A percentile compares a stretch with the other conserved stretches of the same genome.
Evolutionary conservation across 2,888 invertebrate genomes (phyloP).

Genomic region (Amiota communis): DNA sequence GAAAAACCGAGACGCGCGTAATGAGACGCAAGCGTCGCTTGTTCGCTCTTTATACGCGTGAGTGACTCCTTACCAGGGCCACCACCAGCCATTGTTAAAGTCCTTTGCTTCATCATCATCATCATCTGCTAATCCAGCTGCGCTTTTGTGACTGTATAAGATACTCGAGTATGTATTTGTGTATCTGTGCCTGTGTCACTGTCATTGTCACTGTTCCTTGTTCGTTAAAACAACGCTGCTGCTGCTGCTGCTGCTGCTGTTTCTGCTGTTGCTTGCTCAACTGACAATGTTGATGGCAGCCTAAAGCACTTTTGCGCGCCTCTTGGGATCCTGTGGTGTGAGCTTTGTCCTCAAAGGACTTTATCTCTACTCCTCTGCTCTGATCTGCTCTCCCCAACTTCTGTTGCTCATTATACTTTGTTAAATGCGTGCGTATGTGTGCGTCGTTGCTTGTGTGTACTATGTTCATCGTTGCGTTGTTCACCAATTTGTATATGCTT

Average conservation of each 20-base stretch:
- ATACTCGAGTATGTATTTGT: slow-evolving; percentile 21
- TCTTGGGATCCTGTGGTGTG: neutral
- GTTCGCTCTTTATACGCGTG: slow-evolving; percentile 2
- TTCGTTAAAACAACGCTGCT: neutral
- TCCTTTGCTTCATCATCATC: neutral
- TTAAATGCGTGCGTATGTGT: slow-evolving; percentile 33
- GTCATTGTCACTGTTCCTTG: slow-evolving; percentile 7
- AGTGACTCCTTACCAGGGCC: neutral
- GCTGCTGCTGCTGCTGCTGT: too few species aligned
- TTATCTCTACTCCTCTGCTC: neutral
- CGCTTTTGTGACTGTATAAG: neutral
- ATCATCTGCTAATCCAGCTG: slow-evolving; percentile 23
- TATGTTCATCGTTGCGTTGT: slow-evolving; percentile 43
- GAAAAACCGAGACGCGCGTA: neutral
- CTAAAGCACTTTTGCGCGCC: neutral
- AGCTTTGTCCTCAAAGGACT: neutral
- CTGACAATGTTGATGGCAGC: slow-evolving; percentile 3
- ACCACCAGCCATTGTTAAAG: neutral
- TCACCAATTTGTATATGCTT: slow-evolving; percentile 46
- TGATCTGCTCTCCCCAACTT: slow-evolving; percentile 10
- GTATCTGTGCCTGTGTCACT: slow-evolving; percentile 34
- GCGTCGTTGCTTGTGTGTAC: slow-evolving; percentile 39
- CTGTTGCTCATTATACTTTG: slow-evolving; percentile 55
- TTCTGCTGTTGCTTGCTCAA: neutral
- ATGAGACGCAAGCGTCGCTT: slow-evolving; percentile 9